These are phyloP conservation scores for Rhimphoctona megacephalus DNA, from an alignment of 2,888 invertebrate genomes.

Conservation along the genomic window DNA sequence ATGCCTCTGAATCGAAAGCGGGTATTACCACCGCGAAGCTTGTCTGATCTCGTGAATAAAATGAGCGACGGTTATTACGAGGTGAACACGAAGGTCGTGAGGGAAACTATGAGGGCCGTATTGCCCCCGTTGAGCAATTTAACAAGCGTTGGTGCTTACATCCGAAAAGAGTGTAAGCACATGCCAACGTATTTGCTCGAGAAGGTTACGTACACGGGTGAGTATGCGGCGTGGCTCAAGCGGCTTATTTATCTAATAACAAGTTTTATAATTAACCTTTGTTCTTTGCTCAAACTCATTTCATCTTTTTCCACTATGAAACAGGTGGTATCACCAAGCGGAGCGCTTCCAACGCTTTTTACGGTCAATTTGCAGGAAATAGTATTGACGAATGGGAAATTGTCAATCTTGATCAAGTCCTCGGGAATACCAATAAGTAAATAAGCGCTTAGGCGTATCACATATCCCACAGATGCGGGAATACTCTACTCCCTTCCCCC, in stretches of 20 bases:
- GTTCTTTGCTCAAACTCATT: not conserved
- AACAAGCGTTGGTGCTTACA: conserved; percentile 89
- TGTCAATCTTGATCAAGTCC: conserved; percentile 88
- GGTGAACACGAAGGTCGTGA: conserved; percentile 92
- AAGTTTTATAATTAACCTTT: not conserved
- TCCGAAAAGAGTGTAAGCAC: conserved; percentile 89
- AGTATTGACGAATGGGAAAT: conserved; percentile 91
- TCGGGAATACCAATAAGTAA: conserved; percentile 13
- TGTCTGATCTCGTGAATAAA: conserved; percentile 92
- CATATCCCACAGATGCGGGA: not conserved
- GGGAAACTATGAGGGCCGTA: conserved; percentile 91
- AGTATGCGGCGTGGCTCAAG: conserved; percentile 78
- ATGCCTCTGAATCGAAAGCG: conserved; percentile 93
- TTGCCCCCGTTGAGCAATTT: conserved; percentile 89
- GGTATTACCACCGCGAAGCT: conserved; percentile 92
- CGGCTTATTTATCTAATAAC: not conserved
- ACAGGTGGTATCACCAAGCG: conserved; percentile 78
- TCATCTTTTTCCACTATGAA: conserved; percentile 53
- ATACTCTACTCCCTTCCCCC: not conserved
- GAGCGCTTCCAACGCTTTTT: conserved; percentile 86
- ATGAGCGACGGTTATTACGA: conserved; percentile 93
- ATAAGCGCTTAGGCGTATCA: not conserved
- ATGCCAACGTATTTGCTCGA: conserved; percentile 91
- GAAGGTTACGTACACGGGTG: conserved; percentile 89
- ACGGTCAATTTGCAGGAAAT: conserved; percentile 92